These are phyloP conservation scores for Trichosurus vulpecula DNA, from an alignment of 2,797 vertebrate species.

Conservation along the genomic window DNA sequence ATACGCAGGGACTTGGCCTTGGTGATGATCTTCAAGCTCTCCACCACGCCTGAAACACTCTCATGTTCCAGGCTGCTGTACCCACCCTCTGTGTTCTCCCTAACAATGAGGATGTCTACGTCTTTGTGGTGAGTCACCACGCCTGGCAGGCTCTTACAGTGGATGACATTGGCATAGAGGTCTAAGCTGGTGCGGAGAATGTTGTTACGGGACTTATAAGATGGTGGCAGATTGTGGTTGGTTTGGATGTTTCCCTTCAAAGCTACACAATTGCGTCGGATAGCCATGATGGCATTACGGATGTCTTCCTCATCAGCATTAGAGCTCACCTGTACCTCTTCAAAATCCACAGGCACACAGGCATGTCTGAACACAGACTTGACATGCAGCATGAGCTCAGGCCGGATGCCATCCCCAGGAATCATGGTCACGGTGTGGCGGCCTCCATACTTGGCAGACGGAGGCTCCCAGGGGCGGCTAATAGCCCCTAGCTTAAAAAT, in stretches of 20 bases:
- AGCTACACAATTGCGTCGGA: conserved; percentile 94
- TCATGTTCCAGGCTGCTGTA: conserved; percentile 97
- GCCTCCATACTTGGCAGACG: conserved; percentile 95
- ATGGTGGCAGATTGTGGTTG: conserved; percentile 92
- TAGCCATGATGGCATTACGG: conserved; percentile 92
- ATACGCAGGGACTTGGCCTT: conserved; percentile 92
- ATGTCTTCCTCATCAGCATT: conserved; percentile 88
- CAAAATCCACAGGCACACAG: conserved; percentile 95
- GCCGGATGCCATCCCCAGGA: conserved; percentile 95
- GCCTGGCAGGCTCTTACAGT: conserved; percentile 94
- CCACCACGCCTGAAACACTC: conserved; percentile 95
- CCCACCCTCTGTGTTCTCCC: conserved; percentile 97
- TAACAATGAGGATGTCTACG: conserved; percentile 95
- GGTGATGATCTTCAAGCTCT: conserved; percentile 96
- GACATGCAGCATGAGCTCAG: too few species aligned
- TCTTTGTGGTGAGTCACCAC: conserved; percentile 94
- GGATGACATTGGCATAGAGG: conserved; percentile 95
- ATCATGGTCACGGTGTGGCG: conserved; percentile 95
- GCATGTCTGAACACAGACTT: too few species aligned
- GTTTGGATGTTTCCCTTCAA: conserved; percentile 98
- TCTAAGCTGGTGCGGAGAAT: conserved; percentile 93
- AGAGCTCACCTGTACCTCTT: conserved; percentile 93
- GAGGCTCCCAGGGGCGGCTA: conserved; percentile 84
- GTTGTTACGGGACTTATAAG: conserved; percentile 94
- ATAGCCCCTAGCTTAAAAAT: conserved; percentile 61